Percentiles rank a stretch among this genome's conserved stretches.
These are phyloP conservation scores for Caenorhabditis inopinata DNA, from an alignment of 1,140 invertebrate genomes.

Conservation along the genomic window DNA sequence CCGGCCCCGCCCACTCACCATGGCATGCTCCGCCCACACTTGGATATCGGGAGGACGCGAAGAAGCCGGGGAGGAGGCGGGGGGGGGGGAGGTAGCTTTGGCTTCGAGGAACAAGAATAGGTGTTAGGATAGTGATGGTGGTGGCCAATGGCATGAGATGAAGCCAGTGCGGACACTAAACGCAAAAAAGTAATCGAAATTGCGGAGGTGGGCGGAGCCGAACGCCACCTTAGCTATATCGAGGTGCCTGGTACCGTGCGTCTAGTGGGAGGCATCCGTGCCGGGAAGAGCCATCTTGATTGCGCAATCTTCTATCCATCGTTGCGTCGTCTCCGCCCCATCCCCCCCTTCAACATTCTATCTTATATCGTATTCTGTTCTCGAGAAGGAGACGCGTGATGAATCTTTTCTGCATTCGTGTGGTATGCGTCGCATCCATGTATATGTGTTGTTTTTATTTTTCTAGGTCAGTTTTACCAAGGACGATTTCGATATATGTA, in stretches of 20 bases:
- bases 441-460: slow-evolving; percentile 10
- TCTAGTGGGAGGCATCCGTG: background rate
- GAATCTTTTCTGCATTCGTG: too few species aligned
- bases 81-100: background rate
- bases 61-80: background rate
- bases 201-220: background rate
- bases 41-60: background rate
- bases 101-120: background rate
- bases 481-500: background rate
- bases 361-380: background rate
- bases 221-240: background rate
- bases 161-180: background rate
- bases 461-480: background rate
- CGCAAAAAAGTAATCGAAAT: background rate
- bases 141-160: background rate
- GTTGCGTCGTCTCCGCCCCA: background rate
- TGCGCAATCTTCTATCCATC: background rate
- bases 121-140: background rate
- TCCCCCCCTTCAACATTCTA: background rate
- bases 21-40: slow-evolving; percentile 17
- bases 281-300: background rate
- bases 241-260: slow-evolving; percentile 5
- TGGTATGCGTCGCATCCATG: background rate
- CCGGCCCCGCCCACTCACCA: background rate
- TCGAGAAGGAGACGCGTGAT: background rate